Base-by-base conservation (phyloP, 2,113 vertebrate species). In the Engraulis encrasicolus region DNA sequence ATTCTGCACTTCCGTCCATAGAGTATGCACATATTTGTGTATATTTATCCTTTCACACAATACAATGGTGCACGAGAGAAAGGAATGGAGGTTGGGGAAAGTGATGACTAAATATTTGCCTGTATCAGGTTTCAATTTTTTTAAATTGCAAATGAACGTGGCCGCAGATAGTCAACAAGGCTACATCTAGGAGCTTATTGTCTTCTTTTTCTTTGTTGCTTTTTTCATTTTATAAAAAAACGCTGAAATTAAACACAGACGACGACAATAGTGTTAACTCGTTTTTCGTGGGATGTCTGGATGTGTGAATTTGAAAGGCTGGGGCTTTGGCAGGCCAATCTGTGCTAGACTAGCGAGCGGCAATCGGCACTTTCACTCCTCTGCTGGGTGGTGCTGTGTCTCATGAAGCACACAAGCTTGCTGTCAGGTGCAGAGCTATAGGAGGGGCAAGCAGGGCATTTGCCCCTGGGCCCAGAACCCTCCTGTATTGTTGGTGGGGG, bases 91-190 rank as follows among this genome's bases (percentile, higher is more conserved):
- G 58, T 1, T 58, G 54, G 20, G 19, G 7, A 23, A 23, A 11
- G 58, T 23, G 58, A 27, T 23, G n/a, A n/a, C n/a, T n/a, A n/a
- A n/a, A n/a, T 66, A 66, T 66, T 66, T 66, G n/a, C 58, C 58
- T 27, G n/a, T 18, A 14, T 52, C 50, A 17, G 11, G n/a, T 31
- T 27, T 66, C n/a, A 27, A 27, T 27, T 9, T 66, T 66, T 66
- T 27, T 66, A 12, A 17, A 74, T 15, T 74, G 27, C 31, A 74
- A 71, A 71, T 18, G 27, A 74, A 74, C 66, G 34, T 34, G 66
- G 23, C 66, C 34, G 66, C 66, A 11, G 17, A 17, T 74, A 34
- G 66, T 36, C n/a, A 66, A 31, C 58, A 58, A n/a, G n/a, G 20
- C n/a, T 19, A 58, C 58, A 58, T 20, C 52, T n/a, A 20, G 52